Evolutionary conservation across 2,113 vertebrate species (phyloP), one percentile per base, ranked within the genome.

Genomic region (Oxyruncus cristatus): DNA sequence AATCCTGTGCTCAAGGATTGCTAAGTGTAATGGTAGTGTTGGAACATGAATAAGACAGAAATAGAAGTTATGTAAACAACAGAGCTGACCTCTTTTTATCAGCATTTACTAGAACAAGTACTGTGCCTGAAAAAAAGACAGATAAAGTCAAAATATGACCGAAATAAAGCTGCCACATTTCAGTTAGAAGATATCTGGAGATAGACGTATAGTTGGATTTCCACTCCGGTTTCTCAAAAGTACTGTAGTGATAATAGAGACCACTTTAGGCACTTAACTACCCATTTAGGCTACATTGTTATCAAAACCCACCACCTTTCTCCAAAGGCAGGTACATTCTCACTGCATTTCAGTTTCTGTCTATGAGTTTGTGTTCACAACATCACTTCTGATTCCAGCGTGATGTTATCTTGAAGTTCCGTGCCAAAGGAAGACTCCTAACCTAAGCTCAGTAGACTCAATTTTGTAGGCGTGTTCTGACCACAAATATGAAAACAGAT

Each of bases 101-200:
- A 92, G 68, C 68, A 52, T 94, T 96, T 97, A 94, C 88, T 92
- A 90, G 77, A 94, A 92, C 68, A 88, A 96, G 95, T 95, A 83
- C 77, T 2, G 6, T 91, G 91, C 37, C 91, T 95, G 85, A 96
- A 89, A 83, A 83, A 95, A 94, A 89, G 79, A 56, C 24, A 92
- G 92, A 97, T 95, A 94, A 96, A 94, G 92, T 75, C 83, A 95
- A 96, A 94, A 92, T 92, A 94, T 78, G 71, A 85, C 91, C 56
- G 72, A 96, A 97, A 78, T 95, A 94, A 97, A 95, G 75, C 75
- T 81, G 83, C 85, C 56, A 32, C 46, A 58, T 89, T 93, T 91
- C 68, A 37, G 78, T 93, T 78, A 80, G 52, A 92, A 94, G 85
- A 94, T 91, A 96, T 80, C 91, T 80, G 62, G 66, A 92, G 65